Evolutionary conservation across 1,140 invertebrate species (phyloP).

Genomic region (Phthorimaea operculella): DNA sequence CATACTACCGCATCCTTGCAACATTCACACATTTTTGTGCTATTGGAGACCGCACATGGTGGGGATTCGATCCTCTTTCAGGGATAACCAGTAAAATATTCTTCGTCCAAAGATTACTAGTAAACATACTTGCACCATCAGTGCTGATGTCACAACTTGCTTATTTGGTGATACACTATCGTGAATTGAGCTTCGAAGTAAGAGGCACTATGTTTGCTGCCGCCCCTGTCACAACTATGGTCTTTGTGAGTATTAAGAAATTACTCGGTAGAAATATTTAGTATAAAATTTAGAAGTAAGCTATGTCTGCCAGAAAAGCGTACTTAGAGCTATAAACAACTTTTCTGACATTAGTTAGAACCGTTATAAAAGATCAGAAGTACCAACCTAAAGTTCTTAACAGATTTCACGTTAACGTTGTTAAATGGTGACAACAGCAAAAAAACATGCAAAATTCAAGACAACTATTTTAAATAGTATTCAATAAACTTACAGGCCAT

Average conservation of each 20-base stretch:
- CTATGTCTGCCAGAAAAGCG: too few relatives aligned
- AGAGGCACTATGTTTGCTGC: conserved; percentile 25
- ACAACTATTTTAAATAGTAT: too few relatives aligned
- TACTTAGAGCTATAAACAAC: too few relatives aligned
- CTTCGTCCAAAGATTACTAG: neutral
- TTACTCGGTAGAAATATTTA: too few relatives aligned
- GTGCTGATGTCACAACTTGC: conserved; percentile 16
- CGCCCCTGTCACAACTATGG: conserved; percentile 19
- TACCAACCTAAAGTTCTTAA: too few relatives aligned
- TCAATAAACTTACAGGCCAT: conserved; percentile 17
- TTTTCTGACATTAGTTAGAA: too few relatives aligned
- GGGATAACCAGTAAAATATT: neutral
- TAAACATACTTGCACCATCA: neutral
- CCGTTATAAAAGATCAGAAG: too few relatives aligned
- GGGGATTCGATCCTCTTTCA: neutral
- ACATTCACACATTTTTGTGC: neutral
- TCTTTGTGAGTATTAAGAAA: conserved; percentile 17
- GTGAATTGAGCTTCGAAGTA: conserved; percentile 17
- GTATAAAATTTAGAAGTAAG: too few relatives aligned
- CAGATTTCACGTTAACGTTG: too few relatives aligned
- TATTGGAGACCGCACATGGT: neutral
- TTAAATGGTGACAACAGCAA: too few relatives aligned
- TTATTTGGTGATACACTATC: conserved; percentile 20
- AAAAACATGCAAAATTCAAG: too few relatives aligned
- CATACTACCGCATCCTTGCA: neutral